Evolutionary conservation across 2,113 vertebrate genomes (phyloP).

Genomic region (Pseudolaguvia tuberculata): DNA sequence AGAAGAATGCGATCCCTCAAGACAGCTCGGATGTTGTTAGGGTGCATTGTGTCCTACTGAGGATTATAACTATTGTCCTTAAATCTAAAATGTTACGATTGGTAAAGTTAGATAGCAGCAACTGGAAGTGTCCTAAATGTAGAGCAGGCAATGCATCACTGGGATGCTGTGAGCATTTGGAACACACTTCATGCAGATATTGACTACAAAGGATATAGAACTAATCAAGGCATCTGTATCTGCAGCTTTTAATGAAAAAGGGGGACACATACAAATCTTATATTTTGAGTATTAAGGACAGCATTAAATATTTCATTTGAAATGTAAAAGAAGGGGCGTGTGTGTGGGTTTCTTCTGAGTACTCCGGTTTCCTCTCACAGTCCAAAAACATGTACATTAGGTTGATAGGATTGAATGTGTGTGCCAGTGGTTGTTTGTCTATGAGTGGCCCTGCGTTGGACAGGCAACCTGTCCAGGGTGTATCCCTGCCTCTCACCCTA

Average conservation of each 20-base stretch:
- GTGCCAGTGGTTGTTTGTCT: too few relatives aligned
- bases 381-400: too few relatives aligned
- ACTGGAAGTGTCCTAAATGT: neutral
- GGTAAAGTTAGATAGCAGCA: neutral
- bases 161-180: neutral
- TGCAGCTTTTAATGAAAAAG: neutral
- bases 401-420: too few relatives aligned
- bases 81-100: slow-evolving; percentile 1
- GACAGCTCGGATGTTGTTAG: neutral
- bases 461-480: too few relatives aligned
- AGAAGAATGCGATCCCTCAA: neutral
- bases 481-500: too few relatives aligned
- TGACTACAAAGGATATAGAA: slow-evolving; percentile 1
- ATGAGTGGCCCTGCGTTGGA: too few relatives aligned
- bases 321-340: too few relatives aligned
- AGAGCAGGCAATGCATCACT: neutral
- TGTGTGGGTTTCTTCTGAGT: too few relatives aligned
- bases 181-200: slow-evolving; percentile 3
- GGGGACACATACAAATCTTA: too few relatives aligned
- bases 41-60: neutral
- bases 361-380: too few relatives aligned
- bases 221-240: neutral
- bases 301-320: too few relatives aligned
- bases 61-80: neutral
- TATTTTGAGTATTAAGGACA: too few relatives aligned